Base-by-base conservation (phyloP, 2,113 vertebrate genomes). In the Prinia subflava region DNA sequence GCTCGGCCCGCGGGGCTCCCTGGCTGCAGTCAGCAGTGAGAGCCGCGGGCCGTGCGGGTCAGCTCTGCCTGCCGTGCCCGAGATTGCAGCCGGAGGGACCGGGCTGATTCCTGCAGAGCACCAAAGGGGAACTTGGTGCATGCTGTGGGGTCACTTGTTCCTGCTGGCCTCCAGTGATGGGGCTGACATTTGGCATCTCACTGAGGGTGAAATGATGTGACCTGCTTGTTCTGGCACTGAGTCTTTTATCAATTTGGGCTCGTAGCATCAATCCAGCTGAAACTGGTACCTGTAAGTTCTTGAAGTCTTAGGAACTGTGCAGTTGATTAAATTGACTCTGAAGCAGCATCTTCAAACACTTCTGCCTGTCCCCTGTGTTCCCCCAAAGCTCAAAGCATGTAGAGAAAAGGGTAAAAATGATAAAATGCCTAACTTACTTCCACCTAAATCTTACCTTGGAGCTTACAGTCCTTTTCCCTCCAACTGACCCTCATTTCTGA, bases 241-340 rank as follows among this genome's bases (percentile, higher is more conserved):
- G 37, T 41, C 59, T 70, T 63, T 82, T 90, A 42, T 82, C 70
- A 71, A 0, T 87, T 50, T 37, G 44, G 46, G 62, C 50, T 83
- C 21, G 6, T 56, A 8, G 13, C 83, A 89, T 89, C 44, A 47
- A 20, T 56, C 57, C 65, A 49, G 21, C 84, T 82, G 78, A 82
- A 91, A 77, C 6, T 76, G 62, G 49, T 82, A 87, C 57, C 60
- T 76, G 21, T n/a, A 64, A 44, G 67, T 79, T 84, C 52, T 87
- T 87, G 63, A 52, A 84, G 67, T 90, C 57, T 74, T n/a, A 69
- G 73, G 37, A 70, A 46, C 59, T 37, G 50, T 69, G 68, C 59
- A 41, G 75, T 27, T 96, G 67, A 88, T 91, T 83, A 91, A 90
- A 85, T 52, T 76, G 37, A 84, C 69, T 84, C 84, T 68, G 81